Evolutionary conservation across 2,888 invertebrate species (phyloP), one percentile per base, ranked within the genome.

Genomic region (Arrhopalites spinosus): DNA sequence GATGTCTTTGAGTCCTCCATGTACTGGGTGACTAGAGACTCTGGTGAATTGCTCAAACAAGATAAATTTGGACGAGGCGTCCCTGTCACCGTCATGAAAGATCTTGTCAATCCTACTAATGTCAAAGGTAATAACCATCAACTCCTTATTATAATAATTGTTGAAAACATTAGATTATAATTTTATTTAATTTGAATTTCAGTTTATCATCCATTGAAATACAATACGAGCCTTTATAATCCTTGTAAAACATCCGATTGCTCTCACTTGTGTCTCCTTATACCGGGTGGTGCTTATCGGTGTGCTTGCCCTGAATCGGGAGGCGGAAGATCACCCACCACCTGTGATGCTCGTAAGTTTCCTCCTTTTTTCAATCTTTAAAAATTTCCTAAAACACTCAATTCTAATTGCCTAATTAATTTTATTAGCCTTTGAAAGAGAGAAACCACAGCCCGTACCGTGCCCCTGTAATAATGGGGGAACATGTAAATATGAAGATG

Each of bases 51-150:
- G 7, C 88, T 94, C 68, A 89, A 90, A 29, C 96, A 96, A 85
- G 97, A 99, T 86, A 99, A 99, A 87, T 98, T 98, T 86, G 98
- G 98, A 0, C 88, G 96, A 69, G 97, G 97, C 15, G 94, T 96
- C 78, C 93, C 94, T 56, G 92, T 93, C 66, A 88, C 91, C 0
- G 88, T 98, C 27, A 91, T 94, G 78, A 91, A 90, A 83, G 92
- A 95, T 84, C 89, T 98, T 77, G 90, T 92, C 81, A 92, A 93
- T 85, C 94, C 96, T 0, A 92, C 94, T 23, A 92, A 93, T 77
- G 90, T 98, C 1, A 94, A 93, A 88, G 90, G 91, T 91, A 84
- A 83, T 69, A 36, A 30, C 23, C 7, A 23, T 23, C 17, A 8
- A 13, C n/a, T 13, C 50, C 3, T 50, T 59, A 59, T 59, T 36